A percentile compares a stretch with the other conserved stretches of the same genome.
Conservation (phyloP, 2,113 vertebrate species). For the Phyllostomus discolor region DNA sequence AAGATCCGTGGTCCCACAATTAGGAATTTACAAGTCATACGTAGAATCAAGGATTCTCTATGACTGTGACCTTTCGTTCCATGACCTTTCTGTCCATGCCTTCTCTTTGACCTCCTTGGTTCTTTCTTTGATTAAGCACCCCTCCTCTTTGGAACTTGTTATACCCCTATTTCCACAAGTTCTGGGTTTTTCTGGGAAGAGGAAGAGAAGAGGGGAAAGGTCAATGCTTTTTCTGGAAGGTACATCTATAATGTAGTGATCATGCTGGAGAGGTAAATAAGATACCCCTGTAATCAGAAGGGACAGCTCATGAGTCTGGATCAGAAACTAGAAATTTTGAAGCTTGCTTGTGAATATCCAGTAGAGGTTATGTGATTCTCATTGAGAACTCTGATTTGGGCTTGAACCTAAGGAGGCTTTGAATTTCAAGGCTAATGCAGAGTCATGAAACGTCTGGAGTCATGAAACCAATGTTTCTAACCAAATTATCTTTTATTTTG, state of each 20-base stretch:
- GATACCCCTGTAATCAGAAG: not conserved
- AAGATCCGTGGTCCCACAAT: not conserved
- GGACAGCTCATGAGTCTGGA: not conserved
- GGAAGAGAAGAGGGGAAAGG: not conserved
- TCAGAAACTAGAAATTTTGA: not conserved
- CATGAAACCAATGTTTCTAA: constrained; percentile 12
- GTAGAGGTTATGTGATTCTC: not conserved
- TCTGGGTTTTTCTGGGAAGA: not conserved
- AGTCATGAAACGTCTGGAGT: not conserved
- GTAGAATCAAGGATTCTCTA: not conserved
- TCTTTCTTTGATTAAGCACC: not conserved
- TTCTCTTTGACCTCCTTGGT: not conserved
- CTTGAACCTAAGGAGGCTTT: not conserved
- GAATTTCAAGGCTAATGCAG: not conserved
- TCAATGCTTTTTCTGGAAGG: constrained; percentile 8
- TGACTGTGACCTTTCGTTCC: not conserved
- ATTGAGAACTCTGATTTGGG: not conserved
- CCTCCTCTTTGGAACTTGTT: not conserved
- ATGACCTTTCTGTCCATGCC: not conserved
- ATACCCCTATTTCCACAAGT: not conserved
- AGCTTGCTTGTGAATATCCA: not conserved
- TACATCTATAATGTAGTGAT: not conserved
- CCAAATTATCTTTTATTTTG: constrained; percentile 20
- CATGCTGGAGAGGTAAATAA: not conserved
- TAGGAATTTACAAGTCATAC: not conserved